phyloP scores from a whole-genome alignment of 2,888 invertebrate genomes.

The Melanostoma mellinum region DNA sequence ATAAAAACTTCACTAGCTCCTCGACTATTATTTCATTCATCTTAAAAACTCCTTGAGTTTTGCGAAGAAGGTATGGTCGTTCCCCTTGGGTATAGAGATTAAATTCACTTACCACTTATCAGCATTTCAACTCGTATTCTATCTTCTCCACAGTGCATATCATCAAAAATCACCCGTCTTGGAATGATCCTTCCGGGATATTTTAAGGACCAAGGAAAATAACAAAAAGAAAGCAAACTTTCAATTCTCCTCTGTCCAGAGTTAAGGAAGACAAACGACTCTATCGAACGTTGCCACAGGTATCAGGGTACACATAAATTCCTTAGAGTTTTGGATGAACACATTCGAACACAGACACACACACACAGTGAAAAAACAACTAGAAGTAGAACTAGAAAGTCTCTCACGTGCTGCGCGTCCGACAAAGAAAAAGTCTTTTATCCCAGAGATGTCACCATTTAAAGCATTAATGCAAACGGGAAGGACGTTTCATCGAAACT shows the following conservation, averaged over 20 bases:
- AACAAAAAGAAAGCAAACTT: conserved; percentile 16
- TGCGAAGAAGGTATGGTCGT: too few relatives aligned
- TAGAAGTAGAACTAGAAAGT: not conserved
- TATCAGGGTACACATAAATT: conserved; percentile 27
- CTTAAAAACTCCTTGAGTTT: too few relatives aligned
- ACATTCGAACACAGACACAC: conserved; percentile 7
- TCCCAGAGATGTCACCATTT: conserved; percentile 63
- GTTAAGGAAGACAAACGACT: conserved; percentile 64
- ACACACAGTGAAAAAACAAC: not conserved
- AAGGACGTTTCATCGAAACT: conserved; percentile 58
- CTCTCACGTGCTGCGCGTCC: conserved; percentile 11
- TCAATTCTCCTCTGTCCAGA: conserved; percentile 47
- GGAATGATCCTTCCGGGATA: not conserved
- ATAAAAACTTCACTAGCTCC: too few relatives aligned
- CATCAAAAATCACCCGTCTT: conserved; percentile 32
- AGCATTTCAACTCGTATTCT: conserved; percentile 29
- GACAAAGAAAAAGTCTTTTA: conserved; percentile 46
- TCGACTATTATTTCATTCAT: too few relatives aligned
- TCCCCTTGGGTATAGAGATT: conserved; percentile 32
- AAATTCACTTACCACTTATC: conserved; percentile 53
- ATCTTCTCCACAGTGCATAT: conserved; percentile 36
- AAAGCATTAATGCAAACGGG: conserved; percentile 62
- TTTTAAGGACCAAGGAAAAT: conserved; percentile 6
- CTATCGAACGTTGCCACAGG: conserved; percentile 51
- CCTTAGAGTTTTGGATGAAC: conserved; percentile 6